Conservation (phyloP, 2,888 invertebrate genomes). For the Sinelater perroti region DNA sequence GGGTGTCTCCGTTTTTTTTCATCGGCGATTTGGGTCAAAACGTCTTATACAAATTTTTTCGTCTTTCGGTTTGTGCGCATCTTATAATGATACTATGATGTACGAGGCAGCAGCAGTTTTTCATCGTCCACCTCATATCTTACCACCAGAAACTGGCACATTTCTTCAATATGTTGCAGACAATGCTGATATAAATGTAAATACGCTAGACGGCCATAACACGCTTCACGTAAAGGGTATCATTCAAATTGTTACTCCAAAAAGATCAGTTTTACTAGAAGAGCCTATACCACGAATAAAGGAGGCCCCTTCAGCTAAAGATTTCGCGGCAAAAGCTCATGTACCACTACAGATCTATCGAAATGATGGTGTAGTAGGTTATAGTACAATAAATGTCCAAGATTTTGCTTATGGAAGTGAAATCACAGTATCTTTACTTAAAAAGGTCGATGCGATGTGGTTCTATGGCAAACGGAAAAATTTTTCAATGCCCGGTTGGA, state of each 20-base stretch:
- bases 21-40: constrained; percentile 16
- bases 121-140: constrained; percentile 42
- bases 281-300: constrained; percentile 30
- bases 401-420: constrained; percentile 30
- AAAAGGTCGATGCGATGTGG: constrained; percentile 46
- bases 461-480: constrained; percentile 48
- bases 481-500: constrained; percentile 44
- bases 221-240: constrained; percentile 50
- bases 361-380: constrained; percentile 47
- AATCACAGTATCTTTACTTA: constrained; percentile 20
- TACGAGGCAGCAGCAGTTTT: constrained; percentile 46
- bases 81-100: constrained; percentile 43
- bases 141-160: constrained; percentile 44
- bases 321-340: constrained; percentile 41
- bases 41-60: constrained; percentile 40
- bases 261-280: constrained; percentile 41
- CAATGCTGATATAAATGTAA: constrained; percentile 51
- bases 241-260: constrained; percentile 46
- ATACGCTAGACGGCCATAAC: constrained; percentile 47
- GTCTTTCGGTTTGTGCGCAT: constrained; percentile 42
- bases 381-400: constrained; percentile 41
- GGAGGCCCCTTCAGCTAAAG: constrained; percentile 39
- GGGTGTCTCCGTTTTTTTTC: constrained; percentile 1
- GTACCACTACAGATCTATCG: constrained; percentile 48
- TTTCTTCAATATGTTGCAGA: constrained; percentile 48